Percentiles rank a stretch among this genome's conserved stretches.
Evolutionary conservation across 2,113 vertebrate species (phyloP).

Genomic region (Alces alces): DNA sequence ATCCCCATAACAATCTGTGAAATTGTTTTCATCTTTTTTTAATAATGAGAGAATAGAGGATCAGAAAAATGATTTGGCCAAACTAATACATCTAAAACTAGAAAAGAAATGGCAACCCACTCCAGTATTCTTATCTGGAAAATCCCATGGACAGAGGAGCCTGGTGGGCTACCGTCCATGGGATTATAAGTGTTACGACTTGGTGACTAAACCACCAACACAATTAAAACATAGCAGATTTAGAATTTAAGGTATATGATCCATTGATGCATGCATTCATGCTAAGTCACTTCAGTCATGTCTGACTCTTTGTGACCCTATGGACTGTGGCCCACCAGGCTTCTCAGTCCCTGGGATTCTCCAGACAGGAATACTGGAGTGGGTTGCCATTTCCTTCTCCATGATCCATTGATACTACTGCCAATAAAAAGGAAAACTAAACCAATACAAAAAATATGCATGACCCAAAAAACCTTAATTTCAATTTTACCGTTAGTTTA

Average conservation of each 20-base stretch:
- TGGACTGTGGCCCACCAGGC: background rate
- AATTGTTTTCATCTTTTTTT: background rate
- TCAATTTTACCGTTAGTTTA: background rate
- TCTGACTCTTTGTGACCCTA: background rate
- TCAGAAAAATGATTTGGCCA: background rate
- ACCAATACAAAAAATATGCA: background rate
- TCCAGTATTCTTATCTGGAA: background rate
- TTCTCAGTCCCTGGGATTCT: background rate
- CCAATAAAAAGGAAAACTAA: background rate
- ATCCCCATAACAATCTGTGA: background rate
- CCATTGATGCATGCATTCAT: background rate
- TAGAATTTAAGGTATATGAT: background rate
- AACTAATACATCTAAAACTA: background rate
- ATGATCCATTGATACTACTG: background rate
- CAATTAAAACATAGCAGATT: background rate
- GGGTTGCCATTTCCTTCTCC: background rate
- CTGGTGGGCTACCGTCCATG: background rate
- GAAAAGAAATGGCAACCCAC: background rate
- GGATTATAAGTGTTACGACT: rapidly evolving
- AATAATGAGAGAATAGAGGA: background rate
- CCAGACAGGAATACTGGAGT: background rate
- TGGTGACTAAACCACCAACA: background rate
- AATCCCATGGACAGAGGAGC: background rate
- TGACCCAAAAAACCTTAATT: background rate
- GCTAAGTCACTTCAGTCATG: background rate